phyloP scores from a whole-genome alignment of 92 coral and sea anemone genomes.

The Diadumene lineata region DNA sequence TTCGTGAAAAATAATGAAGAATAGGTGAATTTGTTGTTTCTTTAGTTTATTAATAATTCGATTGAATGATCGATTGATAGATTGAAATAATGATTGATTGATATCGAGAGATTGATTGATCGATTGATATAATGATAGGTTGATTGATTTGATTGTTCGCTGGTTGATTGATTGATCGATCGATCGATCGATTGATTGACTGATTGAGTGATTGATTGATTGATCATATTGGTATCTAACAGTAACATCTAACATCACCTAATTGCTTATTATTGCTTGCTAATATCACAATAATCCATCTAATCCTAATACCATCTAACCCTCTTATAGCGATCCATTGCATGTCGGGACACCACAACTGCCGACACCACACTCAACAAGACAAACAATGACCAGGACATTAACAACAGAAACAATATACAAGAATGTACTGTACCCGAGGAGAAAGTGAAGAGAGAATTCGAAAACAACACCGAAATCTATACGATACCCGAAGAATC shows the following conservation, averaged over 20 bases:
- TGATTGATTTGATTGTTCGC: no score
- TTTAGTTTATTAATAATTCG: no score
- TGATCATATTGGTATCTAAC: not conserved
- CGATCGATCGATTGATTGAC: no score
- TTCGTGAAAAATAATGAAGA: no score
- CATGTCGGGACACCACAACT: not conserved
- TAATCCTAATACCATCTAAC: conserved; percentile 17
- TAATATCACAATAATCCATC: conserved; percentile 10
- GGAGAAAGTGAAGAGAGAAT: not conserved
- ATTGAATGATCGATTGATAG: no score
- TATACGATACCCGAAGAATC: no score
- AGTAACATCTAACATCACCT: not conserved
- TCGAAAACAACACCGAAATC: not conserved
- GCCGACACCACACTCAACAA: not conserved
- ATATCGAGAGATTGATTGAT: no score
- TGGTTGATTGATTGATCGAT: no score
- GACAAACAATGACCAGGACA: not conserved
- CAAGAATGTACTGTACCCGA: not conserved
- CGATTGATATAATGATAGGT: no score
- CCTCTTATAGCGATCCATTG: not conserved
- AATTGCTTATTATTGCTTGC: not conserved
- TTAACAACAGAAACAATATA: not conserved
- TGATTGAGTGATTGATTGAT: not conserved
- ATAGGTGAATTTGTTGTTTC: no score
- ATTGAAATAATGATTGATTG: no score